Evolutionary conservation across 2,888 invertebrate genomes (phyloP).

Genomic region (Pseudococcus jackbeardsleyi): DNA sequence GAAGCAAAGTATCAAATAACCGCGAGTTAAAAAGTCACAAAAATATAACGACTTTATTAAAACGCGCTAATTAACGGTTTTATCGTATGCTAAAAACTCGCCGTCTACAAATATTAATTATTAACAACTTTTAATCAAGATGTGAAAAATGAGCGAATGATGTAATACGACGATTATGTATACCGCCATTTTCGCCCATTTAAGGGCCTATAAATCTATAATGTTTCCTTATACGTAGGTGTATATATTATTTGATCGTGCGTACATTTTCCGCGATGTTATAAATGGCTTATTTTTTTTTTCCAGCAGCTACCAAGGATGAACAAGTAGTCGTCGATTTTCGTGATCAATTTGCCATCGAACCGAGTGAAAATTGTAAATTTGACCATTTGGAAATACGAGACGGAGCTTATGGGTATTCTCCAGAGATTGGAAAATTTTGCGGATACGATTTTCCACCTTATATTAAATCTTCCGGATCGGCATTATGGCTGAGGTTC

Average conservation of each 20-base stretch:
- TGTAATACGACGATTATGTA: slow-evolving; percentile 24
- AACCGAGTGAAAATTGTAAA: slow-evolving; percentile 78
- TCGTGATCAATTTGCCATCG: slow-evolving; percentile 83
- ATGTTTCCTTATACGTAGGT: background rate
- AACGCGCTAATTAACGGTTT: slow-evolving; percentile 29
- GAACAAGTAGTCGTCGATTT: slow-evolving; percentile 81
- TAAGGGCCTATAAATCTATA: background rate
- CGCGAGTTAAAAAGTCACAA: slow-evolving; percentile 41
- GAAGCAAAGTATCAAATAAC: slow-evolving; percentile 30
- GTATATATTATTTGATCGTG: background rate
- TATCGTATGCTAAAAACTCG: slow-evolving; percentile 14
- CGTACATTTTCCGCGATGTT: background rate
- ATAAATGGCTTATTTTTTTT: background rate
- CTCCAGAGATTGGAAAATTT: slow-evolving; percentile 76
- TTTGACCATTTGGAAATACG: slow-evolving; percentile 87
- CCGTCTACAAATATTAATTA: background rate
- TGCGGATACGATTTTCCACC: slow-evolving; percentile 75
- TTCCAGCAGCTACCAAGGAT: slow-evolving; percentile 76
- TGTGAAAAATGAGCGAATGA: background rate
- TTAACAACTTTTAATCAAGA: slow-evolving; percentile 25
- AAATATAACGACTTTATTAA: slow-evolving; percentile 41
- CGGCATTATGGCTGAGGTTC: slow-evolving; percentile 85
- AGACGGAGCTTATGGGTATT: slow-evolving; percentile 85
- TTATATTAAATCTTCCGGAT: slow-evolving; percentile 78
- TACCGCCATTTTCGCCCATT: background rate